Evolutionary conservation across 2,113 vertebrate genomes (phyloP).

Genomic region (Carassius gibelio): DNA sequence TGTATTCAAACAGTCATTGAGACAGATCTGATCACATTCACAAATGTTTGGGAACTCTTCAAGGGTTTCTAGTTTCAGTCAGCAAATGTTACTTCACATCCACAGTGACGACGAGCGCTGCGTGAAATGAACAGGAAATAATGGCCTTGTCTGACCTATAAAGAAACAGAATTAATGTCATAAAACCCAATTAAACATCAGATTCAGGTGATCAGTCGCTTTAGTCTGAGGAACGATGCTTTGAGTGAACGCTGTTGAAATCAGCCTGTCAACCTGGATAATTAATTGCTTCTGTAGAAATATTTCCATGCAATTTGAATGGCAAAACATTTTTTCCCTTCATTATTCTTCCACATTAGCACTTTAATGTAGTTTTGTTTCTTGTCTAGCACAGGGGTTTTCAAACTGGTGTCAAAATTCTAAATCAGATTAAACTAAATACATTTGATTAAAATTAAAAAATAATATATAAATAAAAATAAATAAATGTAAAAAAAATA

Average conservation of each 20-base stretch:
- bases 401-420: not conserved
- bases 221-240: not conserved
- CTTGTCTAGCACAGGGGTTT: not conserved
- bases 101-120: not conserved
- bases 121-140: not conserved
- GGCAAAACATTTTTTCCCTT: not conserved
- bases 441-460: not conserved
- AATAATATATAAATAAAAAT: too few species aligned
- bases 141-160: not conserved
- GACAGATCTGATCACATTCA: not conserved
- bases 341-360: not conserved
- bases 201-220: not conserved
- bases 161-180: not conserved
- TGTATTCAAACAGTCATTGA: slow-evolving; percentile 5
- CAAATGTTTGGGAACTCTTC: not conserved
- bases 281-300: not conserved
- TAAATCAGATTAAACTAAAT: not conserved
- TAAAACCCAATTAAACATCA: not conserved
- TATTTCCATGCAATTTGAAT: not conserved
- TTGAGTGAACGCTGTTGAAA: not conserved
- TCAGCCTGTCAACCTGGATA: not conserved
- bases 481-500: not conserved
- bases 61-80: not conserved
- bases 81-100: not conserved
- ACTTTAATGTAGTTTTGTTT: not conserved